phyloP scores from a whole-genome alignment of 2,888 invertebrate species.

The Notocelia uddmanniana region DNA sequence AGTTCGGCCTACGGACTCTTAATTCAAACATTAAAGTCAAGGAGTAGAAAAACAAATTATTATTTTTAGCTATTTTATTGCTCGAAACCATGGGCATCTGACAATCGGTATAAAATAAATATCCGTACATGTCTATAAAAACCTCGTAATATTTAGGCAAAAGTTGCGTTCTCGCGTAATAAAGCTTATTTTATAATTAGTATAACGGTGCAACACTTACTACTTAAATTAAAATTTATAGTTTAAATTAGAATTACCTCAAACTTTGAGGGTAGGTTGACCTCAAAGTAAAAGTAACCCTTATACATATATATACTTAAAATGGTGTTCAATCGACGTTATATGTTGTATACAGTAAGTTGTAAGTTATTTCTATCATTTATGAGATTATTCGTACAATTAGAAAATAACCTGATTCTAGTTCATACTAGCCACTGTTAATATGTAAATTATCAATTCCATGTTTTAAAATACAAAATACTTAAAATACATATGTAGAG shows the following conservation, averaged over 20 bases:
- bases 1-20: no score
- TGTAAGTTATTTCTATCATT: no score
- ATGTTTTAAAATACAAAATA: not conserved
- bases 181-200: slow-evolving; percentile 38
- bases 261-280: not conserved
- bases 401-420: not conserved
- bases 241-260: slow-evolving; percentile 3
- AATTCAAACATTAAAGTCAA: no score
- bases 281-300: slow-evolving; percentile 11
- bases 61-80: slow-evolving; percentile 50
- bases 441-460: slow-evolving; percentile 7
- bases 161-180: slow-evolving; percentile 27
- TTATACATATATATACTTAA: not conserved
- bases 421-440: not conserved
- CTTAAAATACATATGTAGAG: not conserved
- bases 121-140: slow-evolving; percentile 43
- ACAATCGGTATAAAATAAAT: slow-evolving; percentile 46
- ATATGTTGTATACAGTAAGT: not conserved
- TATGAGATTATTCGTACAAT: not conserved
- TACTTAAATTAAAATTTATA: slow-evolving; percentile 16
- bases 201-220: slow-evolving; percentile 29
- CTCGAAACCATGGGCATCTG: slow-evolving; percentile 44
- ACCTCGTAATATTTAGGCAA: slow-evolving; percentile 34
- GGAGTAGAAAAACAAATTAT: slow-evolving; percentile 36
- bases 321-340: slow-evolving; percentile 3